These are phyloP conservation scores for Panzeria rudis DNA, from an alignment of 2,888 invertebrate genomes.

Conservation along the genomic window DNA sequence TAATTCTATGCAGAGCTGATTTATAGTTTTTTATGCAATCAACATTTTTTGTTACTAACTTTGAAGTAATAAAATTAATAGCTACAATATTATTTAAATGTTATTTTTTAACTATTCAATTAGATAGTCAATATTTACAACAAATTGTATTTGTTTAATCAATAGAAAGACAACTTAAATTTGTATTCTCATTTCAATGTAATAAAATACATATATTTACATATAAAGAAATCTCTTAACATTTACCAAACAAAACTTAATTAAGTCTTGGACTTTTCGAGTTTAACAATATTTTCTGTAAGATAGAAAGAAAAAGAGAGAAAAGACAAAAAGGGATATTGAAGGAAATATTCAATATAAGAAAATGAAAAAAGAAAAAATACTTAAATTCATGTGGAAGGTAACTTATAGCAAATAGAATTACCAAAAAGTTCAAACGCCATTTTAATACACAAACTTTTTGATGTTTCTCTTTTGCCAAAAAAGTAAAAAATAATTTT, in stretches of 20 bases:
- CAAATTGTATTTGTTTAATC: slow-evolving; percentile 57
- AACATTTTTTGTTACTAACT: not conserved
- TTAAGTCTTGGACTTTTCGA: slow-evolving; percentile 40
- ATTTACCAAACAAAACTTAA: slow-evolving; percentile 19
- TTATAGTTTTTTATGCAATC: not conserved
- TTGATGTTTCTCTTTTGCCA: not conserved
- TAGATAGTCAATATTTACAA: slow-evolving; percentile 38
- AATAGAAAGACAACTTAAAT: slow-evolving; percentile 4
- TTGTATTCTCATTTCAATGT: not conserved
- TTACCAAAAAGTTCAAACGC: slow-evolving; percentile 2
- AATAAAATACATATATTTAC: not conserved
- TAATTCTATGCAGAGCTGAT: not conserved
- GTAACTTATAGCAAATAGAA: not conserved
- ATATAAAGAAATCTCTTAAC: not conserved
- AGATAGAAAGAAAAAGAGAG: slow-evolving; percentile 44
- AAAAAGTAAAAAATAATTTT: not conserved
- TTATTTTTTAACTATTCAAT: not conserved
- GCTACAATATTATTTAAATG: not conserved
- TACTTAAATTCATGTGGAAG: slow-evolving; percentile 23
- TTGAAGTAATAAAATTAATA: not conserved
- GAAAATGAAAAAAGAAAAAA: slow-evolving; percentile 8
- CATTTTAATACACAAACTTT: not conserved
- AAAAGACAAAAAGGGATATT: slow-evolving; percentile 38
- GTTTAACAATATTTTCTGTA: slow-evolving; percentile 69
- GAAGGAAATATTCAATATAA: slow-evolving; percentile 22